phyloP scores from a whole-genome alignment of 1,140 invertebrate genomes.

The Pentalonia nigronervosa region DNA sequence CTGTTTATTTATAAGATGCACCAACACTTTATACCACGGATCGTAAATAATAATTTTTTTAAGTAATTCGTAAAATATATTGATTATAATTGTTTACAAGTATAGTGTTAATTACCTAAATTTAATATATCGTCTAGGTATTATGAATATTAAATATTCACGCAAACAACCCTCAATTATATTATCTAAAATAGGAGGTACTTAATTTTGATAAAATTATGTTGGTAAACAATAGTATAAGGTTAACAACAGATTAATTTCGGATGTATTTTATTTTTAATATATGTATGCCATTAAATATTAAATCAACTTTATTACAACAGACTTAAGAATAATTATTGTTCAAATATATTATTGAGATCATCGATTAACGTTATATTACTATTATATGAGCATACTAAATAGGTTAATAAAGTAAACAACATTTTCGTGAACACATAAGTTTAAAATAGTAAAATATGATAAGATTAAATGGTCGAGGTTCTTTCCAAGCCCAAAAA shows the following conservation, averaged over 20 bases:
- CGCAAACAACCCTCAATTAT: not conserved
- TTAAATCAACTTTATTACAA: not conserved
- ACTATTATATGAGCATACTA: not conserved
- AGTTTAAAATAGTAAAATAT: not conserved
- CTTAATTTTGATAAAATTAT: not conserved
- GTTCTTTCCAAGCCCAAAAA: not conserved
- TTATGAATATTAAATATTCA: not conserved
- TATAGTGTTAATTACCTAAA: not conserved
- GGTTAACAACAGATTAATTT: not conserved
- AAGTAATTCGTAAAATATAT: not conserved
- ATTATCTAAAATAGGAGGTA: not conserved
- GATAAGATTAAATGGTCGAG: not conserved
- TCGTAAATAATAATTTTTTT: not conserved
- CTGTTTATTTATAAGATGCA: not conserved
- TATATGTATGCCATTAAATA: not conserved
- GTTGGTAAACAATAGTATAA: not conserved
- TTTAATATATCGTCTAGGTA: not conserved
- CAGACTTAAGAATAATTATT: not conserved
- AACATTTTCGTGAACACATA: not conserved
- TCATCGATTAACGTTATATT: not conserved
- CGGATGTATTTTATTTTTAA: not conserved
- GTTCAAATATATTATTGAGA: not conserved
- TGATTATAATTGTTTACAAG: not conserved
- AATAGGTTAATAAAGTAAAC: not conserved
- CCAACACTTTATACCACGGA: not conserved